Conservation (phyloP, 2,888 invertebrate genomes). For the Sicus ferrugineus region DNA sequence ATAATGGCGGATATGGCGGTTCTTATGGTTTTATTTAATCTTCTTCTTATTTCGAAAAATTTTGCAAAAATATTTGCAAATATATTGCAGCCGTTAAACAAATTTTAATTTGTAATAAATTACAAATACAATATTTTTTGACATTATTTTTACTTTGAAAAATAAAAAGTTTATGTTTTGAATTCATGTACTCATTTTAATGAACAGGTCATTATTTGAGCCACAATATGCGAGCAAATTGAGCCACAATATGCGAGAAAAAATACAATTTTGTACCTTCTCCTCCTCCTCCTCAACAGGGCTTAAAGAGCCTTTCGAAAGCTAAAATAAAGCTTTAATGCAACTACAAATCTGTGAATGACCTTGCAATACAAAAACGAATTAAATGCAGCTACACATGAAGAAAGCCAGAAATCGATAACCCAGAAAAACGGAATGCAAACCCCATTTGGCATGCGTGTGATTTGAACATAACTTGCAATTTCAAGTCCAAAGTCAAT, state of each 20-base stretch:
- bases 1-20: too few relatives aligned
- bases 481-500: conserved; percentile 28
- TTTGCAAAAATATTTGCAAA: too few relatives aligned
- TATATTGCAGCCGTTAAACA: too few relatives aligned
- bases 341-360: not conserved
- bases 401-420: conserved; percentile 17
- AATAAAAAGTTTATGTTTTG: not conserved
- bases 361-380: conserved; percentile 18
- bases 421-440: not conserved
- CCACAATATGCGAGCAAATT: not conserved
- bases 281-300: not conserved
- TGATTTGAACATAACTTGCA: not conserved
- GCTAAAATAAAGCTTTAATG: not conserved
- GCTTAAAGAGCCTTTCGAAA: not conserved
- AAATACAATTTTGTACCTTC: not conserved
- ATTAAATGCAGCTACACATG: conserved; percentile 4
- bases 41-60: too few relatives aligned
- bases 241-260: not conserved
- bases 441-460: conserved; percentile 10
- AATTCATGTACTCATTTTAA: too few relatives aligned
- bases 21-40: too few relatives aligned
- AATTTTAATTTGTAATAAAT: too few relatives aligned
- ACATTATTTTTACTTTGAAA: not conserved
- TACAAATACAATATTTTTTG: too few relatives aligned
- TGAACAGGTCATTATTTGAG: too few relatives aligned